Base-by-base conservation (phyloP, 2,888 invertebrate genomes). In the Spisula subtruncata region DNA sequence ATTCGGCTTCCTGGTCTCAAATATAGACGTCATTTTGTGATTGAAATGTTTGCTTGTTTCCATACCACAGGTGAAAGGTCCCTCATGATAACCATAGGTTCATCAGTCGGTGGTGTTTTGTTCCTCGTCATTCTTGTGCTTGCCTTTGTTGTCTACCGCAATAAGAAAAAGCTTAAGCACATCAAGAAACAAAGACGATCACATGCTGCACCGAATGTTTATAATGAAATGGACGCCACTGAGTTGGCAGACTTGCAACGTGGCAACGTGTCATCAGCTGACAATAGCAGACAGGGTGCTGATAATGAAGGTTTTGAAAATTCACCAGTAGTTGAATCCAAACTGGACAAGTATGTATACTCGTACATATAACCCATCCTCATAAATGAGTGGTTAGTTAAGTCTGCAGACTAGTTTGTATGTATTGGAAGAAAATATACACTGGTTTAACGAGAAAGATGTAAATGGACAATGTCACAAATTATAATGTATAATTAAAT, bases 61-160 rank as follows among this genome's bases (percentile, higher is more conserved):
- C 51, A 51, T 18, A 75, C 32, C 35, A 14, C 75, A 35, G 35
- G 29, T 75, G 75, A 75, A 18, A 14, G 14, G 35, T 32, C 35
- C 5, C 75, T 35, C n/a, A 54, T 29, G 81, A 54, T 81, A 12
- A 81, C 54, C 32, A 81, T 81, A 14, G 48, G 51, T 4, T 81
- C 51, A 54, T 51, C 81, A 29, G 81, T 81, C 29, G 81, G 51
- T 32, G 81, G 81, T 16, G 51, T 29, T 16, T 14, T 81, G 18
- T 20, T 81, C 0, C 29, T 81, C 25, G 29, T 81, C 29, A 54
- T 81, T 29, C 1, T 81, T 0, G 25, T 51, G 6, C 81, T 81
- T 0, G 32, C 29, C 8, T 32, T 6, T 16, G 25, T 51, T 51
- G 29, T 81, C 14, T 81, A 16, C 46, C 16, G 54, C 2, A 81